A percentile compares a stretch with the other conserved stretches of the same genome.
These are phyloP conservation scores for Cyprinodon variegatus DNA, from an alignment of 2,113 vertebrate species.

Conservation along the genomic window DNA sequence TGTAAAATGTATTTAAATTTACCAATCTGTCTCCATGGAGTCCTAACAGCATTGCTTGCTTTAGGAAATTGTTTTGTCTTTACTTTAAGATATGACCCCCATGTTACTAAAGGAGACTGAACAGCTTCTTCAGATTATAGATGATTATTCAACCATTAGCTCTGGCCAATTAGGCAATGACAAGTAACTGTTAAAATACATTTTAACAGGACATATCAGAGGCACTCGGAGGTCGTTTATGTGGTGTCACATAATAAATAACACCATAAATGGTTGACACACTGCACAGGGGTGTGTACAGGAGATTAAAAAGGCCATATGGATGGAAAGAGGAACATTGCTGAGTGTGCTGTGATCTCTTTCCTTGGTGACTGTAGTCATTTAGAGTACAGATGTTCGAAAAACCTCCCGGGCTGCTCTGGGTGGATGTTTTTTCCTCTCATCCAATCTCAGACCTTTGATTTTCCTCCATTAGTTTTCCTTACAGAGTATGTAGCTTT, in stretches of 20 bases:
- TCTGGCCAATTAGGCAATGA: slow-evolving; percentile 70
- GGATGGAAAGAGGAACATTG: slow-evolving; percentile 50
- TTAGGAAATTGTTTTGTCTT: slow-evolving; percentile 48
- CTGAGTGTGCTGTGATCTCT: slow-evolving; percentile 48
- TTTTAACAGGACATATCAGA: slow-evolving; percentile 58
- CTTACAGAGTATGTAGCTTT: background rate
- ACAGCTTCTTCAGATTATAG: slow-evolving; percentile 35
- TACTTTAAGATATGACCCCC: slow-evolving; percentile 40
- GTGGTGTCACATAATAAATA: slow-evolving; percentile 68
- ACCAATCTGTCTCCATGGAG: background rate
- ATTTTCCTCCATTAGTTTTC: background rate
- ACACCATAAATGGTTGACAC: slow-evolving; percentile 61
- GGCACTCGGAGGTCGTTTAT: slow-evolving; percentile 64
- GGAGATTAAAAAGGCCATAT: slow-evolving; percentile 63
- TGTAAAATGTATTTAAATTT: background rate
- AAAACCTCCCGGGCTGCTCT: slow-evolving; percentile 24
- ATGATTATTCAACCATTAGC: slow-evolving; percentile 56
- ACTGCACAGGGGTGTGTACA: slow-evolving; percentile 35
- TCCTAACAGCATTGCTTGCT: slow-evolving; percentile 27
- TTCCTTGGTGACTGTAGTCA: slow-evolving; percentile 37
- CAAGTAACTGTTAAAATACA: slow-evolving; percentile 71
- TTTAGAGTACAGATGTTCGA: slow-evolving; percentile 66
- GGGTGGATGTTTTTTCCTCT: slow-evolving; percentile 16
- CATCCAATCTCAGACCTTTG: slow-evolving; percentile 21
- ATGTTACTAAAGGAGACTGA: slow-evolving; percentile 19